A percentile compares a stretch with the other conserved stretches of the same genome.
Conservation (phyloP, 2,888 invertebrate species). For the Xylophagus ater region DNA sequence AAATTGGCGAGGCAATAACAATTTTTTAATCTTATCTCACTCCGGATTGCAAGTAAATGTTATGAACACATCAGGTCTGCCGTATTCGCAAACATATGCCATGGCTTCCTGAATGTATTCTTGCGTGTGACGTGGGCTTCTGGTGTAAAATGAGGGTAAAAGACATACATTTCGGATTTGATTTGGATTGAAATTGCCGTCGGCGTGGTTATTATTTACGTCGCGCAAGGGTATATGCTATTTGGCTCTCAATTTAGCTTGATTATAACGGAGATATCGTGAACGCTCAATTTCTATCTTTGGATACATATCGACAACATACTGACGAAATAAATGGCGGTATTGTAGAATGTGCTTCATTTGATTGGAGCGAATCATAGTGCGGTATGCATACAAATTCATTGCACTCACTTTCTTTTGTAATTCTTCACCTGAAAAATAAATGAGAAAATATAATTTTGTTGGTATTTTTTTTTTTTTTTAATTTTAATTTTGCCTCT, state of each 20-base stretch:
- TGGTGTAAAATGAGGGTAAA: slow-evolving; percentile 24
- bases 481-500: too few relatives aligned
- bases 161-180: slow-evolving; percentile 16
- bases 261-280: background rate
- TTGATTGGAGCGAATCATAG: slow-evolving; percentile 1
- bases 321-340: background rate
- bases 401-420: background rate
- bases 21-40: too few relatives aligned
- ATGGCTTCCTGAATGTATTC: slow-evolving; percentile 30
- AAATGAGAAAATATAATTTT: too few relatives aligned
- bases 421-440: background rate
- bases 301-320: background rate
- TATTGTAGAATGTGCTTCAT: slow-evolving; percentile 2
- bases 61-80: too few relatives aligned
- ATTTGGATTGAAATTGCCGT: too few relatives aligned
- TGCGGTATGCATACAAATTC: slow-evolving; percentile 3
- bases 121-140: slow-evolving; percentile 34
- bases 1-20: too few relatives aligned
- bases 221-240: slow-evolving; percentile 11
- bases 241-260: slow-evolving; percentile 5
- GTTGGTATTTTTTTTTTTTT: too few relatives aligned
- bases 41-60: too few relatives aligned
- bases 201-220: too few relatives aligned
- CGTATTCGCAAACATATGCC: slow-evolving; percentile 31
- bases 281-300: background rate